These are phyloP conservation scores for Engraulis encrasicolus DNA, from an alignment of 2,113 vertebrate species.

Conservation along the genomic window DNA sequence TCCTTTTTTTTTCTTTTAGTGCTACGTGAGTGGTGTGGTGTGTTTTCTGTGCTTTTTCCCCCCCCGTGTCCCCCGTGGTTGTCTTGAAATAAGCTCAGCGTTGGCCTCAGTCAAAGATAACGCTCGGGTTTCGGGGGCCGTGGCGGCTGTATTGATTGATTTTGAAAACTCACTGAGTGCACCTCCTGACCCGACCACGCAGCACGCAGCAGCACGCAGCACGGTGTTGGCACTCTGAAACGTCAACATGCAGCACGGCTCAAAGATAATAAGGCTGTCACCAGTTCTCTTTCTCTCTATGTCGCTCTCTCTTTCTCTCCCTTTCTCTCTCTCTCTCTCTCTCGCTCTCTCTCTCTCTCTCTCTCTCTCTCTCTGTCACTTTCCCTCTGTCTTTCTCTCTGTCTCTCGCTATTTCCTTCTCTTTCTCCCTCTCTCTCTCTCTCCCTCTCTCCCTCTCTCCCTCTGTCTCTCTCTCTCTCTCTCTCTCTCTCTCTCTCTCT, in stretches of 20 bases:
- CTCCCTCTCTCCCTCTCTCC: too few relatives aligned
- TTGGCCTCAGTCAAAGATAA: constrained; percentile 4
- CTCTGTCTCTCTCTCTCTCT: too few relatives aligned
- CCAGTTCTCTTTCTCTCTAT: not conserved
- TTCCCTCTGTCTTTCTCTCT: too few relatives aligned
- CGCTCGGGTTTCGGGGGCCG: not conserved
- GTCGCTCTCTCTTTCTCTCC: not conserved
- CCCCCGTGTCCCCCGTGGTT: not conserved
- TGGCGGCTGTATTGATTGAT: not conserved
- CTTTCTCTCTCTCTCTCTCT: not conserved
- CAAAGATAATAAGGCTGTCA: not conserved
- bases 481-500: too few relatives aligned
- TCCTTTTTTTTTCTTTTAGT: too few relatives aligned
- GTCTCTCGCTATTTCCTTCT: too few relatives aligned
- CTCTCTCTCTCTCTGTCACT: too few relatives aligned
- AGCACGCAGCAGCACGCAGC: not conserved
- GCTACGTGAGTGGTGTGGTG: not conserved
- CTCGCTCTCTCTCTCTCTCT: too few relatives aligned
- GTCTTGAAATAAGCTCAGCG: constrained; percentile 3
- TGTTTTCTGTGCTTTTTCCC: not conserved
- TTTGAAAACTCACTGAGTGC: constrained; percentile 18
- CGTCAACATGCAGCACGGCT: not conserved
- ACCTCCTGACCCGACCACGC: constrained; percentile 6
- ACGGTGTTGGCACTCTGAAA: not conserved
- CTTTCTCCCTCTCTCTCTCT: too few relatives aligned